Percentiles rank a stretch among this genome's conserved stretches.
These are phyloP conservation scores for Drosophila trichaetosa DNA, from an alignment of 2,888 invertebrate genomes.

Conservation along the genomic window DNA sequence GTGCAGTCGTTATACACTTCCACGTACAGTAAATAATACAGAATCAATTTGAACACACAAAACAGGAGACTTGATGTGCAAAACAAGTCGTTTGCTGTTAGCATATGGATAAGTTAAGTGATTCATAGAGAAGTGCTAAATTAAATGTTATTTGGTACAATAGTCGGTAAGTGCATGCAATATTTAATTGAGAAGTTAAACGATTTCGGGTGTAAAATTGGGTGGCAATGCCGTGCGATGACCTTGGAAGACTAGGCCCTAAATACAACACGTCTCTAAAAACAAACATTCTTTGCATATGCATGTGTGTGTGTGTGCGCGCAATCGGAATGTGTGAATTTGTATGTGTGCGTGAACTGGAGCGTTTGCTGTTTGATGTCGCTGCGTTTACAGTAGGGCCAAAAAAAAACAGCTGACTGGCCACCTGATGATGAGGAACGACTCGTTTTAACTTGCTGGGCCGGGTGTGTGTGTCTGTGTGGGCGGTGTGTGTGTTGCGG, in stretches of 20 bases:
- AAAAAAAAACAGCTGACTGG: slow-evolving; percentile 64
- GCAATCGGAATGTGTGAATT: slow-evolving; percentile 46
- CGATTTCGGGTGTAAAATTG: slow-evolving; percentile 36
- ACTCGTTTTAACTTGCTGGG: slow-evolving; percentile 34
- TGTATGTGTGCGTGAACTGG: slow-evolving; percentile 21
- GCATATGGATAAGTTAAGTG: slow-evolving; percentile 6
- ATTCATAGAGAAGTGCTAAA: slow-evolving; percentile 1
- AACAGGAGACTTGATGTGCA: slow-evolving; percentile 30
- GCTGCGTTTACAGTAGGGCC: slow-evolving; percentile 35
- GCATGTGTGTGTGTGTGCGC: slow-evolving; percentile 12
- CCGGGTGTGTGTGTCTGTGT: slow-evolving; percentile 10
- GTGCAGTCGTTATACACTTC: slow-evolving; percentile 33
- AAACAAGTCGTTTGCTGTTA: not conserved
- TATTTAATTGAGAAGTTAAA: slow-evolving; percentile 22
- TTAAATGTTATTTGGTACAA: slow-evolving; percentile 24
- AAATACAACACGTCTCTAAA: slow-evolving; percentile 57
- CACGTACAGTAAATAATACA: slow-evolving; percentile 23
- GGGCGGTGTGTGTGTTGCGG: slow-evolving; percentile 13
- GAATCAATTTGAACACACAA: slow-evolving; percentile 22
- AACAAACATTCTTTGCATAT: slow-evolving; percentile 44
- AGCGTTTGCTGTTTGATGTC: slow-evolving; percentile 24
- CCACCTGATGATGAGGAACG: slow-evolving; percentile 57
- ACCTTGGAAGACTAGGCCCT: slow-evolving; percentile 73
- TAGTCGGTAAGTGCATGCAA: slow-evolving; percentile 36
- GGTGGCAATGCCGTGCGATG: slow-evolving; percentile 67